Evolutionary conservation across 2,888 invertebrate species (phyloP).

Genomic region (Drosophila aldrichi): DNA sequence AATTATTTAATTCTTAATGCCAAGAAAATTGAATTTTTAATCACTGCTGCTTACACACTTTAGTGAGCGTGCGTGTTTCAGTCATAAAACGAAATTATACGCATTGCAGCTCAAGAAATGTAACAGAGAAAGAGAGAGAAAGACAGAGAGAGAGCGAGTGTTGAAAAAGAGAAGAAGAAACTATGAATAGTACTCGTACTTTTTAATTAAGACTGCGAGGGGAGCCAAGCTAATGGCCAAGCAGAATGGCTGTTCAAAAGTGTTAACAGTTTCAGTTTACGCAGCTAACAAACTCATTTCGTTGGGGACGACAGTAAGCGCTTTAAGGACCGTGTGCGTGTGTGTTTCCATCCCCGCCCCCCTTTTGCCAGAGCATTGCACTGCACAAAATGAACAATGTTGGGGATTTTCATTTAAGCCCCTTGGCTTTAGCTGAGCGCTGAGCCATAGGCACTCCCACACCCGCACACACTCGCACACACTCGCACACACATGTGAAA

Average conservation of each 20-base stretch:
- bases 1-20: constrained; percentile 51
- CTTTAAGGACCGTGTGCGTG: constrained; percentile 30
- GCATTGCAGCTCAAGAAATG: constrained; percentile 61
- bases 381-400: constrained; percentile 68
- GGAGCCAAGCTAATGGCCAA: constrained; percentile 53
- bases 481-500: neutral
- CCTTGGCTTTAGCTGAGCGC: constrained; percentile 57
- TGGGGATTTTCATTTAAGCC: constrained; percentile 68
- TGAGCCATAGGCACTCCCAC: constrained; percentile 20
- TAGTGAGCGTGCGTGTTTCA: constrained; percentile 22
- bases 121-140: constrained; percentile 19
- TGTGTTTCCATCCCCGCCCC: neutral
- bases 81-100: constrained; percentile 67
- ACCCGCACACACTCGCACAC: neutral
- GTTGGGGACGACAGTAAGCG: constrained; percentile 29
- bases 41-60: constrained; percentile 37
- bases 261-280: constrained; percentile 69
- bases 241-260: constrained; percentile 49
- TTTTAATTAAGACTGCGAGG: constrained; percentile 67
- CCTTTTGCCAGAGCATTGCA: constrained; percentile 44
- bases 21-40: constrained; percentile 72
- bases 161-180: constrained; percentile 7
- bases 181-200: constrained; percentile 61
- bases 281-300: constrained; percentile 64
- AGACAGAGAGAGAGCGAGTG: constrained; percentile 2